Base-by-base conservation (phyloP, 1,140 invertebrate genomes). In the Eurytemora carolleeae region DNA sequence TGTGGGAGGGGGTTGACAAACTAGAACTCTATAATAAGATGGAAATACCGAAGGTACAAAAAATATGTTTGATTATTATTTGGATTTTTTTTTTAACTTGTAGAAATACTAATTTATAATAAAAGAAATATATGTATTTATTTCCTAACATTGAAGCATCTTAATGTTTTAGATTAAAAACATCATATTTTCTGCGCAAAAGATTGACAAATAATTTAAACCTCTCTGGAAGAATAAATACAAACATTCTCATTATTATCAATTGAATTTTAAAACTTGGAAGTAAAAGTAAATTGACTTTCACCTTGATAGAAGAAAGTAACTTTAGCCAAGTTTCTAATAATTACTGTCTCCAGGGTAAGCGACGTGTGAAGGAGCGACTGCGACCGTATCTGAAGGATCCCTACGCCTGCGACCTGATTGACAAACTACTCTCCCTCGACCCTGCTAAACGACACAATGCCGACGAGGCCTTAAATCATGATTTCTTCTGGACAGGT, bases 401-500 rank as follows among this genome's bases (percentile, higher is more conserved):
- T 72, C 79, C 84, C 0, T 85, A 84, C 68, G 93, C 89, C 0
- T 85, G 95, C 68, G 91, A 97, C 72, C 75, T 98, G 18, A 71
- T 99, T 0, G 94, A 98, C 69, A 92, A 89, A 71, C 73, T 98
- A 3, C 71, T 99, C 3, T 84, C 85, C 19, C 73, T 98, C 19
- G 90, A 98, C 75, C 95, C 95, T 0, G 79, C 80, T 0, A 92
- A 93, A 71, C 75, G 96, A 65, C 82, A 82, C 24, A 87, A 96
- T 71, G 83, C 90, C 0, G 92, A 98, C 69, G 83, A 83, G 1
- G 93, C 93, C 0, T 70, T 98, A 1, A 94, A 96, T 76, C 92
- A 98, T 68, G 91, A 96, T 69, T 98, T 98, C 71, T 98, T 98
- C 71, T 98, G 91, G 89, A 88, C 83, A 1, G 91, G 95, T 71